Base-by-base conservation (phyloP, 2,113 vertebrate genomes). In the Procapra przewalskii region DNA sequence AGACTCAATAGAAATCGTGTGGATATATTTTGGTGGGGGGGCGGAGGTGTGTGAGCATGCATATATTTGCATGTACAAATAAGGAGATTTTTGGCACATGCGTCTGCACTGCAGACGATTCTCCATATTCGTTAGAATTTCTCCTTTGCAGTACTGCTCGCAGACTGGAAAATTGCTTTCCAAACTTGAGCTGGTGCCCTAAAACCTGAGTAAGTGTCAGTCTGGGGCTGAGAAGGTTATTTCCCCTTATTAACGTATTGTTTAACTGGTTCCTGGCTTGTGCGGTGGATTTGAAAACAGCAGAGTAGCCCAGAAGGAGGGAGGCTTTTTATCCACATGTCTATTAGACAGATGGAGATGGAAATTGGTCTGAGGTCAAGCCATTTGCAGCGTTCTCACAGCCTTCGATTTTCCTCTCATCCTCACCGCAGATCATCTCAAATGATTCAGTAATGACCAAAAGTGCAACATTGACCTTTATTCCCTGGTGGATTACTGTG, bases 391-490 rank as follows among this genome's bases (percentile, higher is more conserved):
- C 86, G 54, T 99, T 98, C 98, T 99, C 95, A 85, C 96, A 98
- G 98, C 93, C 98, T 99, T 99, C 88, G 97, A 99, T 99, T 99
- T 99, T 98, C 96, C 97, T 98, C 98, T 98, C 97, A 94, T 98
- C 96, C 96, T 95, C 90, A 98, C 98, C 97, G 97, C 98, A 98
- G 98, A 99, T 99, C 99, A 98, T 99, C 97, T 99, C 97, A 98
- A 98, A 99, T 99, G 98, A 99, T 99, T 99, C 98, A 96, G 97
- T 99, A 99, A 99, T 99, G 98, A 99, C 98, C 98, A 98, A 98
- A 99, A 99, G 98, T 99, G 98, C 98, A 99, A 98, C 97, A 98
- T 19, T 99, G 98, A 99, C 99, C 98, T 99, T 98, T 98, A 97
- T 97, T 99, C 98, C 98, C 98, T 94, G 52, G 98, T 98, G 99